Evolutionary conservation across 1,140 invertebrate genomes (phyloP).

Genomic region (Hyposmocoma kahamanoa): DNA sequence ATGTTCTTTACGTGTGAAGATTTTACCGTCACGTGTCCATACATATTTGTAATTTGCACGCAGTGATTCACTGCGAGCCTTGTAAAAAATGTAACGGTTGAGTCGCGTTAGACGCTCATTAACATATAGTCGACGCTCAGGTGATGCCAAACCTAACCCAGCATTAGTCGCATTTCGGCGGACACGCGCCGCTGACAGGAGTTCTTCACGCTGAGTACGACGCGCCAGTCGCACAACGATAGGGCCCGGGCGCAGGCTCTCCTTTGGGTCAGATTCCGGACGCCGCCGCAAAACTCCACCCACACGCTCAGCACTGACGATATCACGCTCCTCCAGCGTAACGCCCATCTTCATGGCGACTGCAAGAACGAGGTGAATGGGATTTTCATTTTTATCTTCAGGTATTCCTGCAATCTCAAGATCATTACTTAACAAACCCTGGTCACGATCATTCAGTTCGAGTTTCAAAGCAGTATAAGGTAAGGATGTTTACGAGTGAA

Average conservation of each 20-base stretch:
- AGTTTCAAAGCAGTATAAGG: too few relatives aligned
- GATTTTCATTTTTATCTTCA: not conserved
- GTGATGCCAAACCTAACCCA: not conserved
- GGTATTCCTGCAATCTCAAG: not conserved
- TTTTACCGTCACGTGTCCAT: not conserved
- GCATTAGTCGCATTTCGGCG: conserved; percentile 5
- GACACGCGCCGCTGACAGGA: conserved; percentile 4
- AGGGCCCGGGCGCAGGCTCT: not conserved
- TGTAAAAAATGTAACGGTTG: not conserved
- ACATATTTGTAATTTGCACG: too few relatives aligned
- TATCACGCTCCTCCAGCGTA: not conserved
- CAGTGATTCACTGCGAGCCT: too few relatives aligned
- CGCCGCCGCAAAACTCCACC: not conserved
- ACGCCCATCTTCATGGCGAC: not conserved
- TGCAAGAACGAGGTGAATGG: not conserved
- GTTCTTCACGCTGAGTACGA: conserved; percentile 2
- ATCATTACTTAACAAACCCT: not conserved
- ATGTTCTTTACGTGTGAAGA: not conserved
- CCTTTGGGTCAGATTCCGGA: not conserved
- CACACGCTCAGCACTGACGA: not conserved
- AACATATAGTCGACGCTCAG: not conserved
- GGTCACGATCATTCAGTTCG: too few relatives aligned
- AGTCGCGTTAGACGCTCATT: conserved; percentile 1
- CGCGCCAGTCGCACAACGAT: conserved; percentile 9
- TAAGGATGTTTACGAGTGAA: too few relatives aligned